Conservation (phyloP, 1,140 invertebrate genomes). For the Chrysoperla carnea region DNA sequence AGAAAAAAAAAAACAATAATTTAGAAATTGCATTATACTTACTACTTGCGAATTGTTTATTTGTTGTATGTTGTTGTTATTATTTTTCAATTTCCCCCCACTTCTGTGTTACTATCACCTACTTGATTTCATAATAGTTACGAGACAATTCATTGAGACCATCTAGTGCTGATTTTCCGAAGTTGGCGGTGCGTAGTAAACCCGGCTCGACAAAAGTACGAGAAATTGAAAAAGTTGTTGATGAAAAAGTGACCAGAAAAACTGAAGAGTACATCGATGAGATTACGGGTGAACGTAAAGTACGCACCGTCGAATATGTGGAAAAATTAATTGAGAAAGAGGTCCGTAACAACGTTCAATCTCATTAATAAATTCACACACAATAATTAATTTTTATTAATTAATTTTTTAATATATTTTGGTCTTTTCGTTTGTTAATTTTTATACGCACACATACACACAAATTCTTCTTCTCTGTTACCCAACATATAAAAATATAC, state of each 20-base stretch:
- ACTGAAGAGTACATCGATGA: constrained; percentile 80
- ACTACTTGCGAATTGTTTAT: too few species aligned
- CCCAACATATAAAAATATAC: not conserved
- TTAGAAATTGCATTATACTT: too few species aligned
- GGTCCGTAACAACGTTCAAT: constrained; percentile 33
- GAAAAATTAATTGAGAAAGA: constrained; percentile 90
- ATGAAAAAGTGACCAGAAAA: constrained; percentile 68
- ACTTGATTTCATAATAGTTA: not conserved
- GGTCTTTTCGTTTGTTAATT: not conserved
- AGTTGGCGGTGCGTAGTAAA: constrained; percentile 66
- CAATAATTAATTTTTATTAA: constrained; percentile 12
- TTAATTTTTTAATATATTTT: not conserved
- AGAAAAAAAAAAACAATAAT: too few species aligned
- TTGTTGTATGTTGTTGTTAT: too few species aligned
- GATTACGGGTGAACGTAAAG: constrained; percentile 61
- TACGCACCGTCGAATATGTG: constrained; percentile 80
- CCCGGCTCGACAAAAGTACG: constrained; percentile 61
- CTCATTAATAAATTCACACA: too few species aligned
- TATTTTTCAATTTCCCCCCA: too few species aligned
- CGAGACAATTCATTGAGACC: constrained; percentile 24
- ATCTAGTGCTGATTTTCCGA: constrained; percentile 51
- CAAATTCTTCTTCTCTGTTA: not conserved
- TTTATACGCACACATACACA: not conserved
- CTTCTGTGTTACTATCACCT: too few species aligned
- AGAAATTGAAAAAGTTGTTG: constrained; percentile 75